Percentiles rank a stretch among this genome's conserved stretches.
These are phyloP conservation scores for Dinomys branickii DNA, from an alignment of 2,113 vertebrate genomes.

Conservation along the genomic window DNA sequence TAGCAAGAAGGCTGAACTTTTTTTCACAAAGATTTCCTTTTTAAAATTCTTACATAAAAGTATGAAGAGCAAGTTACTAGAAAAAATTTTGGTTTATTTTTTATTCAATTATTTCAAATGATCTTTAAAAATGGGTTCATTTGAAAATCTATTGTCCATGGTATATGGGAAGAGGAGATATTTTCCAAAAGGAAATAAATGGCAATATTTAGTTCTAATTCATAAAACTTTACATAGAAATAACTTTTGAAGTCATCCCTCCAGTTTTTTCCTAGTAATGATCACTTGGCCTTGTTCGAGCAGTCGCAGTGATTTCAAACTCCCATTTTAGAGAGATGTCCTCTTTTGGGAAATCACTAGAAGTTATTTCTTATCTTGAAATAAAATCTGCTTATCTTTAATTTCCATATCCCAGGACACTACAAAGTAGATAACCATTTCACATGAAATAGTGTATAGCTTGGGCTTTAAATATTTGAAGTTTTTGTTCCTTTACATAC, in stretches of 20 bases:
- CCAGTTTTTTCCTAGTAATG: neutral
- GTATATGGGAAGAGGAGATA: neutral
- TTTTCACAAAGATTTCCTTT: neutral
- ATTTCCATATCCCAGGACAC: constrained; percentile 10
- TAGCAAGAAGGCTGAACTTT: neutral
- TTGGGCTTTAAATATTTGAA: neutral
- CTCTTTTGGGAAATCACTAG: constrained; percentile 51
- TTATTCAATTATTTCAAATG: constrained; percentile 33
- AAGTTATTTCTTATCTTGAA: constrained; percentile 34
- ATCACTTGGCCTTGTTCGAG: neutral
- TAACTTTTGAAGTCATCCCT: neutral
- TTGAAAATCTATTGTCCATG: neutral
- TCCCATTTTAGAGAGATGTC: constrained; percentile 39
- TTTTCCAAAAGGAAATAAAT: neutral
- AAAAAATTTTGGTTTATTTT: neutral
- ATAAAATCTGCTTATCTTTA: constrained; percentile 29
- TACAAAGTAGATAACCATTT: constrained; percentile 19
- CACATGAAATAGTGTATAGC: neutral
- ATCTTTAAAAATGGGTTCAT: neutral
- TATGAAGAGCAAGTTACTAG: neutral
- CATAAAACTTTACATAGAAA: neutral
- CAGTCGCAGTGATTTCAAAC: constrained; percentile 39
- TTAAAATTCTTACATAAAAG: neutral
- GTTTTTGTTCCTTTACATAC: neutral
- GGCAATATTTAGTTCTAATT: constrained; percentile 26